phyloP scores from a whole-genome alignment of 1,140 invertebrate genomes.

The Pinna nobilis region DNA sequence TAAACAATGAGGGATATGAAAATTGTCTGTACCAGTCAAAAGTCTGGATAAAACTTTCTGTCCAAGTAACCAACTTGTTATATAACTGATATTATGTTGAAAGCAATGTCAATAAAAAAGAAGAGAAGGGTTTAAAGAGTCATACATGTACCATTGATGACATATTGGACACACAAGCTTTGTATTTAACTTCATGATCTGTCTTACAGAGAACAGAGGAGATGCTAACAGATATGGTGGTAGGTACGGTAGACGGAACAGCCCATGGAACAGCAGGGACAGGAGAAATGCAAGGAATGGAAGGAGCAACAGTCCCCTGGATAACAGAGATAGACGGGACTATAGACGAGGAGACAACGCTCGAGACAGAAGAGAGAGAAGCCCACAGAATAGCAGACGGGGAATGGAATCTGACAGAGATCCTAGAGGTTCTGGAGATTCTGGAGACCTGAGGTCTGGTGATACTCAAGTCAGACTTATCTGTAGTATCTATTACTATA shows the following conservation, averaged over 20 bases:
- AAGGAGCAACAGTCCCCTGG: neutral
- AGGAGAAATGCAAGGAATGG: neutral
- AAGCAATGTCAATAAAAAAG: neutral
- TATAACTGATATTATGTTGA: too few species aligned
- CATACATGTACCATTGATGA: neutral
- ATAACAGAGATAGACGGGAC: neutral
- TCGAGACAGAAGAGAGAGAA: conserved; percentile 35
- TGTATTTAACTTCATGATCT: neutral
- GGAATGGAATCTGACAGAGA: conserved; percentile 25
- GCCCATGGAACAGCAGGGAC: conserved; percentile 1
- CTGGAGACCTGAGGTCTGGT: conserved; percentile 6
- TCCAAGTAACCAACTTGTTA: too few species aligned
- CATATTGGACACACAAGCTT: neutral
- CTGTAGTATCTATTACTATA: too few species aligned
- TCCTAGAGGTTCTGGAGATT: neutral
- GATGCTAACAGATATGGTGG: neutral
- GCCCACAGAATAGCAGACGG: conserved; percentile 18
- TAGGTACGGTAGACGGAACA: neutral
- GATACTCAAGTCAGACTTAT: too few species aligned
- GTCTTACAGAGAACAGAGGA: neutral
- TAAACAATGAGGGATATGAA: too few species aligned
- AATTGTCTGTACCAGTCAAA: too few species aligned
- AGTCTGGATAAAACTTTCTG: too few species aligned
- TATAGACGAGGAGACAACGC: neutral
- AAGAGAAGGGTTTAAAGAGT: neutral